Conservation (phyloP, 2,888 invertebrate genomes). For the Drymonia ruficornis region DNA sequence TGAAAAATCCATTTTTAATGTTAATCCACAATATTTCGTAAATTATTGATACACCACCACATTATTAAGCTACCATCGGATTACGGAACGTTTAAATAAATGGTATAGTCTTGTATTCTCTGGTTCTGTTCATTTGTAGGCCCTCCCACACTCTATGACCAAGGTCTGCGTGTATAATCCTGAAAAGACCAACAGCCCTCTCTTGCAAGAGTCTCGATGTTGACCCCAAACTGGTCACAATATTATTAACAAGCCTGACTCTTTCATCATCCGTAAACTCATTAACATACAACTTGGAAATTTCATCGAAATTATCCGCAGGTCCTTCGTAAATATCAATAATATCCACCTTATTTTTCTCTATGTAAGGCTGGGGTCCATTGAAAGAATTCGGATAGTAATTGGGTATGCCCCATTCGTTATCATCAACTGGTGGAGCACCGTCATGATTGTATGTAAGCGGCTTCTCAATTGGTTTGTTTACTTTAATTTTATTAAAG, state of each 20-base stretch:
- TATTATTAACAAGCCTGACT: conserved; percentile 90
- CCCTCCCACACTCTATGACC: no score
- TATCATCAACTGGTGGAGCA: conserved; percentile 87
- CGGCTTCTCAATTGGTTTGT: conserved; percentile 91
- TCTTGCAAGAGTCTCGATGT: conserved; percentile 87
- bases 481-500: conserved; percentile 95
- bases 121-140: no score
- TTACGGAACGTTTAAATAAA: no score
- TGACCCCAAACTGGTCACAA: conserved; percentile 88
- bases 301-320: conserved; percentile 94
- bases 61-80: no score
- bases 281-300: conserved; percentile 90
- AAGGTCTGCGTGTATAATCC: no score
- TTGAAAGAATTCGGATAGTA: conserved; percentile 97
- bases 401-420: conserved; percentile 94
- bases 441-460: conserved; percentile 95
- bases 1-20: no score
- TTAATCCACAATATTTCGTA: no score
- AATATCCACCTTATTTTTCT: conserved; percentile 79
- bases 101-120: no score
- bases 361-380: conserved; percentile 89
- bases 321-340: conserved; percentile 87
- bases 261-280: conserved; percentile 89
- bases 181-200: conserved; percentile 90
- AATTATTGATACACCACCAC: no score